phyloP scores from a whole-genome alignment of 2,113 vertebrate species.

The Anseranas semipalmata region DNA sequence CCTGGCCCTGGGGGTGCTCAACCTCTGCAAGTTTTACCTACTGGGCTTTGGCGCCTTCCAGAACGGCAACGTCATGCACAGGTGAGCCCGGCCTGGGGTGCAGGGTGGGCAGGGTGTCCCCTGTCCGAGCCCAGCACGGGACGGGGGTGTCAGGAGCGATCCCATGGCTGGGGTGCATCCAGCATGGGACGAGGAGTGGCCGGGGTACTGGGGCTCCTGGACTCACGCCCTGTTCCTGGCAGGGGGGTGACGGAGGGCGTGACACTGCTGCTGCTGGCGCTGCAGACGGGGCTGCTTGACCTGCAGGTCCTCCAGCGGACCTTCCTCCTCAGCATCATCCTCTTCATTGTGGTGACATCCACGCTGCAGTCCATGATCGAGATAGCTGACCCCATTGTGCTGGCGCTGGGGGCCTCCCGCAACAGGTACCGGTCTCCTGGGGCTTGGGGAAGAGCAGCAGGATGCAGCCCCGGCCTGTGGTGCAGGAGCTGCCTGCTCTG shows the following conservation, averaged over 20 bases:
- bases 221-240: neutral
- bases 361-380: conserved; percentile 90
- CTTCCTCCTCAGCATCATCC: conserved; percentile 91
- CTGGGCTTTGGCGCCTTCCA: conserved; percentile 80
- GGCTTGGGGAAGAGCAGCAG: neutral
- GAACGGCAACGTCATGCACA: conserved; percentile 87
- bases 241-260: conserved; percentile 88
- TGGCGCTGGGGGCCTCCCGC: conserved; percentile 84
- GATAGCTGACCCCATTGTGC: conserved; percentile 84
- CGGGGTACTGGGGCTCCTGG: neutral
- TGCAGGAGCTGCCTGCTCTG: neutral
- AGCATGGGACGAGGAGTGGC: neutral
- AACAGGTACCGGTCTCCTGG: conserved; percentile 72
- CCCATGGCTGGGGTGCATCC: neutral
- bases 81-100: conserved; percentile 65
- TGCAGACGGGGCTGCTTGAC: conserved; percentile 87
- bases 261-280: conserved; percentile 86
- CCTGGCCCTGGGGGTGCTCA: conserved; percentile 83
- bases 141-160: neutral
- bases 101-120: neutral
- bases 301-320: conserved; percentile 86
- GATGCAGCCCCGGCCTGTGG: fast-evolving
- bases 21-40: conserved; percentile 86
- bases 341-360: conserved; percentile 89
- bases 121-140: neutral